Conservation (phyloP, 2,888 invertebrate genomes). For the Leptothorax acervorum region DNA sequence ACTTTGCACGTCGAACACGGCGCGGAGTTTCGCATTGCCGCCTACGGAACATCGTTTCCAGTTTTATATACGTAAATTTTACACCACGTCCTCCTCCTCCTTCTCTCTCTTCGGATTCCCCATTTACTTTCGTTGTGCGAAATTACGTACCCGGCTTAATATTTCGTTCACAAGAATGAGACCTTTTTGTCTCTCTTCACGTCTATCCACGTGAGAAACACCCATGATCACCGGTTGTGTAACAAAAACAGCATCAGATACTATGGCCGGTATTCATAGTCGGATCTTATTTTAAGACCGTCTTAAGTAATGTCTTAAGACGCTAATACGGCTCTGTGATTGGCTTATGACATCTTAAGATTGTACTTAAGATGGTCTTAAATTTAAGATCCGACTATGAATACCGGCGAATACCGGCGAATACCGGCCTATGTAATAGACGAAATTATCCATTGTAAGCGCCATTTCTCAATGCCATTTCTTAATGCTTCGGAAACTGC, state of each 20-base stretch:
- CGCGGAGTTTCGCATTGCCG: slow-evolving; percentile 8
- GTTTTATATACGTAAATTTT: slow-evolving; percentile 54
- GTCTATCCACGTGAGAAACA: slow-evolving; percentile 4
- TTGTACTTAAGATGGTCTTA: too few relatives aligned
- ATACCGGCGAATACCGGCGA: too few relatives aligned
- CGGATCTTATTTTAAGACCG: too few relatives aligned
- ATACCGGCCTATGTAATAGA: background rate
- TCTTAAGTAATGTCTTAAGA: too few relatives aligned
- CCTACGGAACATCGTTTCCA: slow-evolving; percentile 32
- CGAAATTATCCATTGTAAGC: background rate
- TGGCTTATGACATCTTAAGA: too few relatives aligned
- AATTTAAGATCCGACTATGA: too few relatives aligned
- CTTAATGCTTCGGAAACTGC: background rate
- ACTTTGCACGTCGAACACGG: slow-evolving; percentile 24
- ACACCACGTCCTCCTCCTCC: background rate
- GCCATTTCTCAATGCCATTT: background rate
- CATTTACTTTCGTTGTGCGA: slow-evolving; percentile 14
- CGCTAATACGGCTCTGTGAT: too few relatives aligned
- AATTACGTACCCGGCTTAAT: slow-evolving; percentile 44
- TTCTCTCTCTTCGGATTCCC: background rate
- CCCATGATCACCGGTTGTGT: background rate
- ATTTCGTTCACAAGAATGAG: slow-evolving; percentile 28
- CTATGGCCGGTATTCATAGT: background rate
- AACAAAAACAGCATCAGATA: slow-evolving; percentile 29
- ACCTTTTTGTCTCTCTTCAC: slow-evolving; percentile 3